phyloP scores from a whole-genome alignment of 2,797 vertebrate species.

The Lacerta agilis region DNA sequence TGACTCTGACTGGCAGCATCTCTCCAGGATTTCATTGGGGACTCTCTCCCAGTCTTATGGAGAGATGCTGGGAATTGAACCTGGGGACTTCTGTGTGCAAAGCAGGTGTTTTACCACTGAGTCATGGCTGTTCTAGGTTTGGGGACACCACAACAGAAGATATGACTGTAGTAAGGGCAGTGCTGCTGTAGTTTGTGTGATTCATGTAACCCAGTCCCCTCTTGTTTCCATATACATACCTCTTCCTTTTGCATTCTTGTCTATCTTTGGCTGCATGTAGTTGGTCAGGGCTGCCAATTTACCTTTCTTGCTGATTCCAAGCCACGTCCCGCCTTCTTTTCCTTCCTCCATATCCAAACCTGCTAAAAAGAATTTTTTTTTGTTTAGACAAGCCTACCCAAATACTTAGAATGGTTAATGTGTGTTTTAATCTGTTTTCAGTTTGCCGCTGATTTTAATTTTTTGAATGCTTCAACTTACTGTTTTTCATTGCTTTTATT shows the following conservation, averaged over 20 bases:
- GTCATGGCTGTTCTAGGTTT: neutral
- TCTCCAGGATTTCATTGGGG: too few relatives aligned
- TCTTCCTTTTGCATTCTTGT: slow-evolving; percentile 88
- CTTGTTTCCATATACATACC: slow-evolving; percentile 74
- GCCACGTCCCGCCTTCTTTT: slow-evolving; percentile 95
- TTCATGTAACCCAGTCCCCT: neutral
- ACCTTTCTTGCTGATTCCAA: slow-evolving; percentile 92
- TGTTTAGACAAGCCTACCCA: too few relatives aligned
- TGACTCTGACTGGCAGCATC: too few relatives aligned
- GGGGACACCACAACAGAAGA: neutral
- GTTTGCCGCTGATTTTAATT: too few relatives aligned
- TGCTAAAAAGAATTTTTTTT: slow-evolving; percentile 55
- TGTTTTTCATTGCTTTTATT: too few relatives aligned
- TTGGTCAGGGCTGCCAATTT: slow-evolving; percentile 94
- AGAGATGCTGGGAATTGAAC: too few relatives aligned
- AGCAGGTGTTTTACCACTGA: neutral
- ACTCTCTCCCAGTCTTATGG: too few relatives aligned
- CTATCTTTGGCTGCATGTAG: slow-evolving; percentile 87
- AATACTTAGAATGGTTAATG: too few relatives aligned
- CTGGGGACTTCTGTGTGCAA: too few relatives aligned
- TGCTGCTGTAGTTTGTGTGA: neutral
- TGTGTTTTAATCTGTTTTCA: too few relatives aligned
- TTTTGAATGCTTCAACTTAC: too few relatives aligned
- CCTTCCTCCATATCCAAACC: slow-evolving; percentile 94
- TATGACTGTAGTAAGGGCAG: too few relatives aligned